A percentile compares a stretch with the other conserved stretches of the same genome.
phyloP scores from a whole-genome alignment of 2,888 invertebrate genomes.

The Deilephila porcellus region DNA sequence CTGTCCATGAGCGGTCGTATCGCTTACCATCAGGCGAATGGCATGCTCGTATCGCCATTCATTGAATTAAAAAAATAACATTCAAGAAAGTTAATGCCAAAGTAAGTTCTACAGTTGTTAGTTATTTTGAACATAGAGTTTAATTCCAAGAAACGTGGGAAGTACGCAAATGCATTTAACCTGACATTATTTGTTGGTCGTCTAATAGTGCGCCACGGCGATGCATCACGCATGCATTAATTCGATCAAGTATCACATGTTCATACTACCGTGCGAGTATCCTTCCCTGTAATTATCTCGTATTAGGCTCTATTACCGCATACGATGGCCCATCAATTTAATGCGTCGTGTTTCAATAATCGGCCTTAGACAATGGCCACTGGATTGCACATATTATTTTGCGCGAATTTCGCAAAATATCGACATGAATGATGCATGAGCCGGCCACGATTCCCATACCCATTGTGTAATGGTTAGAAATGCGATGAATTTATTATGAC shows the following conservation, averaged over 20 bases:
- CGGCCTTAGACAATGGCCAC: slow-evolving; percentile 68
- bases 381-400: slow-evolving; percentile 56
- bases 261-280: slow-evolving; percentile 66
- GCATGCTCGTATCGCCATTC: no score
- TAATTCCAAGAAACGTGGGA: background rate
- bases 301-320: slow-evolving; percentile 74
- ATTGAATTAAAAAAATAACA: no score
- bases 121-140: background rate
- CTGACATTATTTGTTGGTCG: background rate
- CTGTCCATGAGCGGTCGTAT: no score
- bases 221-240: slow-evolving; percentile 68
- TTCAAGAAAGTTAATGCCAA: no score
- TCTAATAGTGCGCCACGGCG: slow-evolving; percentile 50
- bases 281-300: slow-evolving; percentile 71
- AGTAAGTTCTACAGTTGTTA: background rate
- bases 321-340: slow-evolving; percentile 72
- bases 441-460: slow-evolving; percentile 51
- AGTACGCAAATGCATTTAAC: background rate
- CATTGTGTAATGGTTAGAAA: slow-evolving; percentile 51
- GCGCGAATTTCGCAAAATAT: slow-evolving; percentile 61
- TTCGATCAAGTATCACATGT: slow-evolving; percentile 74
- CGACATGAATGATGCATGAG: slow-evolving; percentile 57
- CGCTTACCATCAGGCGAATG: no score
- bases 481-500: slow-evolving; percentile 57
- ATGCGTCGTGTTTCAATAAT: slow-evolving; percentile 74